Evolutionary conservation across 1,140 invertebrate species (phyloP).

Genomic region (Halyomorpha halys): DNA sequence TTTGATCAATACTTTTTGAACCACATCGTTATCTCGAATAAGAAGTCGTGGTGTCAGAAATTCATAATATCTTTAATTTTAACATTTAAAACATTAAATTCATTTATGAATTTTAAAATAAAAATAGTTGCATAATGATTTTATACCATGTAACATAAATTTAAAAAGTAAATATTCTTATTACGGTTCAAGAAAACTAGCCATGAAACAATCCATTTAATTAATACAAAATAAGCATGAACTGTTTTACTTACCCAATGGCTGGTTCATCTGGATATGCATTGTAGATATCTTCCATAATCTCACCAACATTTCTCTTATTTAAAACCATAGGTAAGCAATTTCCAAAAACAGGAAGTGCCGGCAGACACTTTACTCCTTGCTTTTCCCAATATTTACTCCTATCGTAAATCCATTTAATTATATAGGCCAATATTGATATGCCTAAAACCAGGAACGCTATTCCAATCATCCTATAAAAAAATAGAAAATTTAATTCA

Average conservation of each 20-base stretch:
- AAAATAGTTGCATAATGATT: neutral
- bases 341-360: neutral
- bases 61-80: constrained; percentile 21
- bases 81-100: neutral
- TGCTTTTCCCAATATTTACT: constrained; percentile 5
- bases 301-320: neutral
- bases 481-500: too few relatives aligned
- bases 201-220: neutral
- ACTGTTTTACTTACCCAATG: neutral
- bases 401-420: neutral
- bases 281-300: neutral
- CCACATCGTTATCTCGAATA: constrained; percentile 36
- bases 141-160: neutral
- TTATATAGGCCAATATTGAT: neutral
- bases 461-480: neutral
- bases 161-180: neutral
- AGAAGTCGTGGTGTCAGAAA: constrained; percentile 28
- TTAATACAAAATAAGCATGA: too few relatives aligned
- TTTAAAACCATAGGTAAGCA: neutral
- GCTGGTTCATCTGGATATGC: neutral
- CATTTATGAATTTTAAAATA: neutral
- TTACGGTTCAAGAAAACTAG: neutral
- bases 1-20: constrained; percentile 33
- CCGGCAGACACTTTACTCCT: neutral
- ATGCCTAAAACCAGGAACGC: neutral